Base-by-base conservation (phyloP, 2,797 vertebrate genomes). In the Ptychadena robeensis region DNA sequence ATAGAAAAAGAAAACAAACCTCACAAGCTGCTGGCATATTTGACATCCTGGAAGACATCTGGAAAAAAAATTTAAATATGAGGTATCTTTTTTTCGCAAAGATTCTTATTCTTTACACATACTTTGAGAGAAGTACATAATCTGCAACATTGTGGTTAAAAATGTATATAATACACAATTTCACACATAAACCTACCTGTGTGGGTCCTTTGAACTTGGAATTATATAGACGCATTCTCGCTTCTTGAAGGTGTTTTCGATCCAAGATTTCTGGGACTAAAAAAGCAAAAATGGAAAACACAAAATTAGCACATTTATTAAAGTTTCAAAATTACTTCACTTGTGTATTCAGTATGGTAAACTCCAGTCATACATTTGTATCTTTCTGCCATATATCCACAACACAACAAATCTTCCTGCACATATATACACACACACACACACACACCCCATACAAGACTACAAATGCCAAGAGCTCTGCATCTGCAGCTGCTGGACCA, bases 41-140 rank as follows among this genome's bases (percentile, higher is more conserved):
- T 99, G 97, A 92, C 98, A 99, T 97, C 98, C 98, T 96, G 98
- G 97, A 95, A 99, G 97, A 92, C 98, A 99, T 95, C 98, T 99
- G 88, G 37, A 89, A 89, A 88, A 87, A 86, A 92, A 86, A n/a
- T n/a, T n/a, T n/a, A n/a, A n/a, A n/a, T n/a, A n/a, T n/a, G n/a
- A n/a, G n/a, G n/a, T n/a, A n/a, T n/a, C n/a, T n/a, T n/a, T n/a
- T n/a, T n/a, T n/a, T n/a, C n/a, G n/a, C n/a, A n/a, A n/a, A n/a
- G n/a, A n/a, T n/a, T n/a, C n/a, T n/a, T n/a, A n/a, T n/a, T n/a
- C n/a, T n/a, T n/a, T n/a, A n/a, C n/a, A n/a, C n/a, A n/a, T n/a
- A n/a, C n/a, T n/a, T n/a, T n/a, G n/a, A n/a, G n/a, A n/a, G n/a
- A n/a, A n/a, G n/a, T n/a, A n/a, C n/a, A n/a, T n/a, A n/a, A n/a